Evolutionary conservation across 2,888 invertebrate species (phyloP), one percentile per base, ranked within the genome.

Genomic region (Nemotelus nigrinus): DNA sequence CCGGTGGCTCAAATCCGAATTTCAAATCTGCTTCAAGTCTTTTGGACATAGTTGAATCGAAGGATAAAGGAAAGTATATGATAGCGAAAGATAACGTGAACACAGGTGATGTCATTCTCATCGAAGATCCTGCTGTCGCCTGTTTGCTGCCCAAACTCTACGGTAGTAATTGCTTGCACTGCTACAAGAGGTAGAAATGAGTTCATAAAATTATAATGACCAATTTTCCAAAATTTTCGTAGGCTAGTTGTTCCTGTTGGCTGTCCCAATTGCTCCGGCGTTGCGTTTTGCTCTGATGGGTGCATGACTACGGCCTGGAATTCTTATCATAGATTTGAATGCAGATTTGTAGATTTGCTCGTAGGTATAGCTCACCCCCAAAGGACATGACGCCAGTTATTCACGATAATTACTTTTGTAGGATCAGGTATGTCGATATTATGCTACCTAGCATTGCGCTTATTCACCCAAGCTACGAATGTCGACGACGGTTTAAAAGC

Each of bases 371-470:
- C 77, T 25, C 41, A 10, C 5, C n/a, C 10, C 44, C n/a, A 47
- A 6, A 65, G 47, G 2, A 8, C 57, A 0, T 25, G 57, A 25
- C 25, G 57, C 57, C 8, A 25, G 10, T 57, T 57, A 57, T 57
- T 25, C 7, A 25, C 10, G 8, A 65, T 45, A 6, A 10, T 45
- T 65, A 44, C 44, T 80, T 39, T 55, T 47, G 1, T 80, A 91
- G 91, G 91, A 4, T 93, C 93, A 0, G 94, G 96, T 1, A 95
- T 95, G 93, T 95, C 95, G 76, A 89, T 94, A 70, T 88, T 95
- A 2, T 93, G 93, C 80, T 91, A 91, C 83, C 89, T 94, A 64
- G 93, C 95, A 0, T 84, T 95, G 47, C 88, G 95, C 71, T 91
- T 94, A 87, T 89, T 94, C n/a, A 94, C 95, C 0, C 93, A 94